Evolutionary conservation across 2,888 invertebrate species (phyloP), one percentile per base, ranked within the genome.

Genomic region (Lithophane leautieri): DNA sequence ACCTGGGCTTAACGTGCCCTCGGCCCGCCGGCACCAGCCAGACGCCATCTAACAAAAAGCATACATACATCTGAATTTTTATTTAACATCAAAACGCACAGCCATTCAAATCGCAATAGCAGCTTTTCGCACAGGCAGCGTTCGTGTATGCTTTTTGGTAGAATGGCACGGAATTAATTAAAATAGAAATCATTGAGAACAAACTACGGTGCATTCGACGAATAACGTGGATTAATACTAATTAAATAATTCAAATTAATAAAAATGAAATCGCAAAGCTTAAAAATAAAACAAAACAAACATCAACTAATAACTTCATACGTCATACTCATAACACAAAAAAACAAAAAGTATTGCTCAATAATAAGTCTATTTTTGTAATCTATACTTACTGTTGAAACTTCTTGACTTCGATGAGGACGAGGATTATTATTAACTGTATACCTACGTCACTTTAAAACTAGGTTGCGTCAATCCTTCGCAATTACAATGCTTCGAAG

Each of bases 1-100:
- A 91, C 91, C 90, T 90, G 83, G 70, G 80, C 78, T 84, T 61
- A 73, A 73, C 66, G 65, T 75, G 82, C 81, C 63, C 75, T 66
- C 71, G 54, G 61, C 70, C 70, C 28, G 76, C 76, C 80, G 73
- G 79, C 72, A 76, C 86, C 78, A 40, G 69, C 76, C 88, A 88
- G 82, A 83, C 92, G 89, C 90, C 93, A 94, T 94, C 94, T 94
- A 95, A 90, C 94, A 94, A 94, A 93, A 94, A 93, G 94, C 94
- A 93, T 93, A 93, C 93, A 92, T 88, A 93, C 93, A 92, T 88
- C 90, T 91, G 87, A 91, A 84, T 91, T 88, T 90, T 89, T 84
- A 90, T 89, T 90, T 90, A 69, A 90, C 86, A 89, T 84, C 82
- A 90, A 88, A 91, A 94, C 92, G 94, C 94, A 91, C 88, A 94